These are phyloP conservation scores for Euborellia annulipes DNA, from an alignment of 1,140 invertebrate genomes.

Conservation along the genomic window DNA sequence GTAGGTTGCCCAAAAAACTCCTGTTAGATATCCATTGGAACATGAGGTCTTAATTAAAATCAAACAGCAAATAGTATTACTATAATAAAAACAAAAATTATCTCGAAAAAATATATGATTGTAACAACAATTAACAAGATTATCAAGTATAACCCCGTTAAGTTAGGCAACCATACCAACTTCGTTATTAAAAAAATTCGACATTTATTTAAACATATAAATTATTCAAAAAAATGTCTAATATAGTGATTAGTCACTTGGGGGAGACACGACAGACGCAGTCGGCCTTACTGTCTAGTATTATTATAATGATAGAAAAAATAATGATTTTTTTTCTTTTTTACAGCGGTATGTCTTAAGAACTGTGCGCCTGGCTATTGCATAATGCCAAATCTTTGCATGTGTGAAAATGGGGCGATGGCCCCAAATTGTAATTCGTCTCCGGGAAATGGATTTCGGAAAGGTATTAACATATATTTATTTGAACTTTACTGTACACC, in stretches of 20 bases:
- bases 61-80: no score
- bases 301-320: no score
- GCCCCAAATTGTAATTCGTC: slow-evolving; percentile 29
- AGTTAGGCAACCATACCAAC: neutral
- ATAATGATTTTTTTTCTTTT: slow-evolving; percentile 6
- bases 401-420: slow-evolving; percentile 48
- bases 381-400: slow-evolving; percentile 65
- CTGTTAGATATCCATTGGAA: no score
- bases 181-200: neutral
- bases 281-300: no score
- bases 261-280: neutral
- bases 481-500: no score
- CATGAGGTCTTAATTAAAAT: no score
- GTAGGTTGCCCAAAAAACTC: no score
- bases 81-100: no score
- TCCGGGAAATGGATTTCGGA: slow-evolving; percentile 16
- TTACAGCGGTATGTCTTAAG: slow-evolving; percentile 57
- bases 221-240: neutral
- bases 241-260: neutral
- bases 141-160: neutral
- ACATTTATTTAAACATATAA: neutral
- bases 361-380: slow-evolving; percentile 58
- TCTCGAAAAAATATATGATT: no score
- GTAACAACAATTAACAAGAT: no score
- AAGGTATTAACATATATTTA: no score